A percentile compares a stretch with the other conserved stretches of the same genome.
Conservation (phyloP, 2,797 vertebrate genomes). For the Eulemur mongoz region DNA sequence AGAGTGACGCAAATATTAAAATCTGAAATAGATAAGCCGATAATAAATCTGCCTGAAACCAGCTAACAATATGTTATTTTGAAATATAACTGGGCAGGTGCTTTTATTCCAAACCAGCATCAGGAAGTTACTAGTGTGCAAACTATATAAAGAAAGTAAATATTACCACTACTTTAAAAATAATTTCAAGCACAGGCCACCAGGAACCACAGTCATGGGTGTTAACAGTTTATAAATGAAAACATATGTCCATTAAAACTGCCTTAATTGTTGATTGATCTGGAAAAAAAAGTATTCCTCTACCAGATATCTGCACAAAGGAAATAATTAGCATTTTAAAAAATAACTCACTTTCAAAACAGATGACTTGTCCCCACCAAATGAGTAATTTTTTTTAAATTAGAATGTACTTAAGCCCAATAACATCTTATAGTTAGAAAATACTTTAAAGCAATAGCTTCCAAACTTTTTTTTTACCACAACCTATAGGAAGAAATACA, state of each 20-base stretch:
- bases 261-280: slow-evolving; percentile 1
- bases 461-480: background rate
- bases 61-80: background rate
- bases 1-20: slow-evolving; percentile 77
- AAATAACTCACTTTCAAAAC: background rate
- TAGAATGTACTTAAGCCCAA: background rate
- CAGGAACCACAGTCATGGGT: background rate
- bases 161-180: slow-evolving; percentile 63
- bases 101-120: slow-evolving; percentile 59
- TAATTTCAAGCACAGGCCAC: background rate
- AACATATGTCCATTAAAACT: background rate
- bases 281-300: slow-evolving; percentile 39
- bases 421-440: slow-evolving; percentile 17
- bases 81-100: slow-evolving; percentile 14
- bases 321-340: background rate
- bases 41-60: slow-evolving; percentile 76
- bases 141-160: slow-evolving; percentile 69
- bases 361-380: background rate
- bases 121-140: slow-evolving; percentile 59
- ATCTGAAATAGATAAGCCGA: slow-evolving; percentile 77
- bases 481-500: background rate
- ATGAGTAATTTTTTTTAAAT: background rate
- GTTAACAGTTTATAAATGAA: slow-evolving; percentile 13
- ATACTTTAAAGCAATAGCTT: background rate
- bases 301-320: background rate